Conservation (phyloP, 2,113 vertebrate species). For the Melanerpes aurifrons region DNA sequence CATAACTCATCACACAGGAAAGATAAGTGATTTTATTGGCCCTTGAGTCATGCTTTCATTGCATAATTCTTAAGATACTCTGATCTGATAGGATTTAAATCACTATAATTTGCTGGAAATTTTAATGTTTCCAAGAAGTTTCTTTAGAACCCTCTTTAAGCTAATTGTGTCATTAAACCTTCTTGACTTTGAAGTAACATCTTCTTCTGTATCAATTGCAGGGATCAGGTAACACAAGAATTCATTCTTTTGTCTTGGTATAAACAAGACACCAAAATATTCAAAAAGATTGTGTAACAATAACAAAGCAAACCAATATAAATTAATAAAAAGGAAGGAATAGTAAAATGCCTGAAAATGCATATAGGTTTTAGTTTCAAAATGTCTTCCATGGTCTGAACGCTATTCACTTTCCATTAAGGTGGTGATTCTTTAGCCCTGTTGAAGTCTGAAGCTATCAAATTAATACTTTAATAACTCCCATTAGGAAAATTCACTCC, state of each 20-base stretch:
- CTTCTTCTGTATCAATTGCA: not conserved
- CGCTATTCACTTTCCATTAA: not conserved
- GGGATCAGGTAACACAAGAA: not conserved
- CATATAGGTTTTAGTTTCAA: not conserved
- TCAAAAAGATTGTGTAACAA: not conserved
- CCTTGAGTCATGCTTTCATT: not conserved
- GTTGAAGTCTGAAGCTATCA: not conserved
- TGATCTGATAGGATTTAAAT: not conserved
- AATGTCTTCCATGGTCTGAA: not conserved
- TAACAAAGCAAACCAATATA: not conserved
- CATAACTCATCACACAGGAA: not conserved
- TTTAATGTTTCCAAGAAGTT: not conserved
- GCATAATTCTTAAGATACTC: not conserved
- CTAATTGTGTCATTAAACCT: not conserved
- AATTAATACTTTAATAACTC: constrained; percentile 28
- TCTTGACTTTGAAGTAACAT: not conserved
- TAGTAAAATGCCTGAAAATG: not conserved
- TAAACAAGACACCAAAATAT: not conserved
- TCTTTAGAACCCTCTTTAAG: constrained; percentile 3
- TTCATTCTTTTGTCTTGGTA: not conserved
- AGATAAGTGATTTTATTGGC: not conserved
- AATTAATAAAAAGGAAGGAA: not conserved
- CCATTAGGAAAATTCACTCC: not conserved
- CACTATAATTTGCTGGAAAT: constrained; percentile 13
- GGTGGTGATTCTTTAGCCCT: not conserved